Base-by-base conservation (phyloP, 2,888 invertebrate genomes). In the Priapulus caudatus region DNA sequence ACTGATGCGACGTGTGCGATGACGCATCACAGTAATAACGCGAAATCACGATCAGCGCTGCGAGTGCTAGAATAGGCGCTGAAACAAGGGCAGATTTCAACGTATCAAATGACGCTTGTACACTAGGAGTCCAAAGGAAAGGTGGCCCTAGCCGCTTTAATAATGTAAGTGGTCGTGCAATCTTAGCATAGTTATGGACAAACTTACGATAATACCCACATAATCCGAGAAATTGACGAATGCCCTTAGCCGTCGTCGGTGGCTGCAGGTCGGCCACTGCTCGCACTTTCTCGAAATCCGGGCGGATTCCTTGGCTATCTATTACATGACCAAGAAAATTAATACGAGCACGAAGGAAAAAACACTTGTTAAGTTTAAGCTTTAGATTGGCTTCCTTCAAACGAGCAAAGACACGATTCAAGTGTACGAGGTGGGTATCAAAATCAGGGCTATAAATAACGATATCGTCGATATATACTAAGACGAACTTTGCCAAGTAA, bases 251-350 rank as follows among this genome's bases (percentile, higher is more conserved):
- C 18, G 23, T 43, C 4, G 15, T 5, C 4, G 53, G 53, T 23
- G 22, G 4, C 23, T 43, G 53, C 21, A 53, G 51, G 10, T 53
- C 23, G 2, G 20, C 10, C 3, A 53, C 51, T 15, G 21, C 52
- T 23, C 44, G 3, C 10, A 53, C 45, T 45, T 53, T 53, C 3
- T 50, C 54, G 4, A 53, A 21, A n/a, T 43, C 16, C 10, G 54
- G 54, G 2, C 3, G 15, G 10, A 54, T 48, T 20, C 43, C n/a
- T 3, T 52, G 52, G 4, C 48, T 21, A 33, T 45, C 5, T 53
- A 57, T 23, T 50, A 51, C 49, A 53, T 61, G 57, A 20, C 60
- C 59, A n/a, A 58, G 46, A 43, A 52, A 58, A 21, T 50, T 57
- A 10, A 58, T 52, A 16, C 4, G 23, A 19, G 52, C 53, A 44